These are phyloP conservation scores for Melieria crassipennis DNA, from an alignment of 2,888 invertebrate genomes.

Conservation along the genomic window DNA sequence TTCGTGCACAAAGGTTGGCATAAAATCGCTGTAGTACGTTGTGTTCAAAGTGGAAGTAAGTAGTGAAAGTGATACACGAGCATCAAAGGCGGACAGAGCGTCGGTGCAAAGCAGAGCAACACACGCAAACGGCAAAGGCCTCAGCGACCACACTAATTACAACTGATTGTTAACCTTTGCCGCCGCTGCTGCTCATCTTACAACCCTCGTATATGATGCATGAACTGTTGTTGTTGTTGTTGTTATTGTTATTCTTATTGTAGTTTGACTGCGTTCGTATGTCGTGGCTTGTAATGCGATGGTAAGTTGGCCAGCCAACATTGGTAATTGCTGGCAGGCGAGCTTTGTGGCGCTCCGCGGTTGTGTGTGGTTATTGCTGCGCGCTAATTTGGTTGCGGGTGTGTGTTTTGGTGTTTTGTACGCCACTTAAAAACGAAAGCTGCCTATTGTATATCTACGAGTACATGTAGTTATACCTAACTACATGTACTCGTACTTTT, in stretches of 20 bases:
- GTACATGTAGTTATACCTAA: too few species aligned
- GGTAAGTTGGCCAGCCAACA: not conserved
- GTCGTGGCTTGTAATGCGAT: not conserved
- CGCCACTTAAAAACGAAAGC: slow-evolving; percentile 22
- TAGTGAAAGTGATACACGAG: too few species aligned
- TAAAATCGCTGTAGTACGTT: too few species aligned
- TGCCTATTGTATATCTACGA: not conserved
- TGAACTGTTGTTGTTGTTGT: not conserved
- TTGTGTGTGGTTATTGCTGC: not conserved
- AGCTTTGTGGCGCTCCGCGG: not conserved
- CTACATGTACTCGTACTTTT: too few species aligned
- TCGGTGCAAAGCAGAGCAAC: too few species aligned
- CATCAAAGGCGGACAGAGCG: too few species aligned
- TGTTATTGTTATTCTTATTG: too few species aligned
- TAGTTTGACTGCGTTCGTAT: not conserved
- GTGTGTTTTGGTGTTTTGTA: not conserved
- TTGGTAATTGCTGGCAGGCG: not conserved
- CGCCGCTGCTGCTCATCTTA: not conserved
- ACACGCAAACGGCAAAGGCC: too few species aligned
- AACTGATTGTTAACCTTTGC: too few species aligned
- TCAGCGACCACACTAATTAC: too few species aligned
- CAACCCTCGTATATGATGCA: not conserved
- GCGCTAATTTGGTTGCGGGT: not conserved
- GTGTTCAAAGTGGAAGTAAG: too few species aligned
- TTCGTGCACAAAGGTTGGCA: too few species aligned